Percentiles rank a stretch among this genome's conserved stretches.
Evolutionary conservation across 2,888 invertebrate species (phyloP).

Genomic region (Lumbricus terrestris): DNA sequence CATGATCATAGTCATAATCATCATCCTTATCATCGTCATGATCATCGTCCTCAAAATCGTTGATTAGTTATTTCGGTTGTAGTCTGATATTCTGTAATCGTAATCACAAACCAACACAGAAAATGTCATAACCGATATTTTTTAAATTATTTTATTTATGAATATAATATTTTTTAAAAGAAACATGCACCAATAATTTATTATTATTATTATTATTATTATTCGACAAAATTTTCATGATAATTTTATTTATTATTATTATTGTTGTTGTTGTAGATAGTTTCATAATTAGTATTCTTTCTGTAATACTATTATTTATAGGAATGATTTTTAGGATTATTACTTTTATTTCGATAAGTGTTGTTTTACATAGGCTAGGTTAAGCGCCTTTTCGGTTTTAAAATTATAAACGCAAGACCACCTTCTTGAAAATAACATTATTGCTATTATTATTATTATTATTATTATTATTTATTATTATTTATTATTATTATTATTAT

Average conservation of each 20-base stretch:
- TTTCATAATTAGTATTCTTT: not conserved
- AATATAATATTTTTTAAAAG: no score
- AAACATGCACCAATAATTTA: no score
- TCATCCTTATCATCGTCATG: not conserved
- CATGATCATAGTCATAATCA: no score
- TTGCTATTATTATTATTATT: not conserved
- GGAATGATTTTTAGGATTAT: not conserved
- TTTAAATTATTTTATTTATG: no score
- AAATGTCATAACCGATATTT: not conserved
- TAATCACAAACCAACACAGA: not conserved
- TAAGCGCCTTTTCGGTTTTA: not conserved
- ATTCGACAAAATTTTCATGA: no score
- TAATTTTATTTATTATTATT: no score
- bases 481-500: no score
- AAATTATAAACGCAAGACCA: not conserved
- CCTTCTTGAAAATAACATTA: not conserved
- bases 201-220: no score
- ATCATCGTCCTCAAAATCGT: not conserved
- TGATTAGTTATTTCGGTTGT: not conserved
- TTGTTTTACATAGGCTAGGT: not conserved
- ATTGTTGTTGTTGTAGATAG: not conserved
- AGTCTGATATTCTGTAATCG: not conserved
- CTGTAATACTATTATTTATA: not conserved
- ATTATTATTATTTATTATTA: constrained; percentile 21
- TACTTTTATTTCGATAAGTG: not conserved